A percentile compares a stretch with the other conserved stretches of the same genome.
Evolutionary conservation across 2,797 vertebrate species (phyloP).

Genomic region (Manis pentadactyla): DNA sequence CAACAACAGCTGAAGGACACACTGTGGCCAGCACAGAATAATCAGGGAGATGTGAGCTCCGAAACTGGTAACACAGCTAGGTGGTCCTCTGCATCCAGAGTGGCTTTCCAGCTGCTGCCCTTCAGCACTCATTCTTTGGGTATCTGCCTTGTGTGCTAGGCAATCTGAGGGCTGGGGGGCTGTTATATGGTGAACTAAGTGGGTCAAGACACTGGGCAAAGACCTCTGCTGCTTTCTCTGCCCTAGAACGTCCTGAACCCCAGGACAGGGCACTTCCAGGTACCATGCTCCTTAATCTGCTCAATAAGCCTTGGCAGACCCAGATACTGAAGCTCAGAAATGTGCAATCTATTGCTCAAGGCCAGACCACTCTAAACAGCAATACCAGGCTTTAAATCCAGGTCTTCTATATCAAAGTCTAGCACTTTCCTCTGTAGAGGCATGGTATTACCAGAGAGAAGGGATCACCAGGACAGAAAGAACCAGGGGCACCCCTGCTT

Average conservation of each 20-base stretch:
- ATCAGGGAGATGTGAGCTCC: not conserved
- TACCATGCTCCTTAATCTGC: not conserved
- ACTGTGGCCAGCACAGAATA: not conserved
- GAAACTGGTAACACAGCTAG: not conserved
- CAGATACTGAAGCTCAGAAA: not conserved
- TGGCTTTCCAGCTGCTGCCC: not conserved
- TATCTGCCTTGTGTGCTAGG: not conserved
- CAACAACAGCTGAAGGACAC: accelerated
- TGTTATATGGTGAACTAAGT: not conserved
- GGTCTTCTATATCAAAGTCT: not conserved
- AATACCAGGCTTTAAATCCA: not conserved
- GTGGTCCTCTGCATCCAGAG: not conserved
- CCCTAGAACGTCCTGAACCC: not conserved
- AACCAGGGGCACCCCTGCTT: not conserved
- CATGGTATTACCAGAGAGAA: not conserved
- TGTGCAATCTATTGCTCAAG: not conserved
- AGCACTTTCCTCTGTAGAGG: not conserved
- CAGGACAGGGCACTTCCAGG: not conserved
- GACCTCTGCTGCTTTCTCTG: not conserved
- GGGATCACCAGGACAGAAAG: not conserved
- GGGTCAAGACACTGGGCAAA: not conserved
- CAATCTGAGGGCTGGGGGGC: not conserved
- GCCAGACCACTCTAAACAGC: not conserved
- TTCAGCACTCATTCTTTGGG: not conserved
- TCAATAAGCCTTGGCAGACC: not conserved